phyloP scores from a whole-genome alignment of 2,797 vertebrate genomes.

The Botia almorhae region DNA sequence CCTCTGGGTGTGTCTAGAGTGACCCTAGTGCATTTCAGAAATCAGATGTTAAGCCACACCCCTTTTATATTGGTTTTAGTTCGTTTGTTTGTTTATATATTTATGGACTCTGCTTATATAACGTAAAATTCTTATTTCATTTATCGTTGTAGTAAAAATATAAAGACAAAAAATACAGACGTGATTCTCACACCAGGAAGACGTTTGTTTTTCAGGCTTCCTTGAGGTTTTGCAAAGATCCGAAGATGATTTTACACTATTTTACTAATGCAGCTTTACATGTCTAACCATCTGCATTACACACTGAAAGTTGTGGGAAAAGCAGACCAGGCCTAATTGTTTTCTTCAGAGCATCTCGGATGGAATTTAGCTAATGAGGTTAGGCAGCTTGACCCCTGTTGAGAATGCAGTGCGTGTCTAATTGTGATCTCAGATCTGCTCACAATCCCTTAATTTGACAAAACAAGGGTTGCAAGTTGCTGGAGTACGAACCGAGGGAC shows the following conservation, averaged over 20 bases:
- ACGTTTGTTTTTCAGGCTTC: slow-evolving; percentile 14
- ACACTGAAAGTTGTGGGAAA: neutral
- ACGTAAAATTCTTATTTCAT: neutral
- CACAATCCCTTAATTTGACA: slow-evolving; percentile 75
- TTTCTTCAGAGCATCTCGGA: slow-evolving; percentile 72
- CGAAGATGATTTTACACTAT: slow-evolving; percentile 1
- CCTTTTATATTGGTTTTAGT: neutral
- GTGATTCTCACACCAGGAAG: neutral
- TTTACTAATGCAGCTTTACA: slow-evolving; percentile 18
- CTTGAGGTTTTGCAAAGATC: slow-evolving; percentile 21
- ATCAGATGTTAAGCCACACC: neutral
- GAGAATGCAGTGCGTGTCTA: slow-evolving; percentile 70
- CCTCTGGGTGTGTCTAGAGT: too few relatives aligned
- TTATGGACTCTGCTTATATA: neutral
- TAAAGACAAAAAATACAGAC: neutral
- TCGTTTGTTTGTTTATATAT: neutral
- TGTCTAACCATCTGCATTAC: slow-evolving; percentile 11
- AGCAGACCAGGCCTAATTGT: slow-evolving; percentile 67
- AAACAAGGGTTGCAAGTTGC: slow-evolving; percentile 66
- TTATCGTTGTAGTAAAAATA: neutral
- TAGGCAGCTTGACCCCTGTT: slow-evolving; percentile 70
- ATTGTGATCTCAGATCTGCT: slow-evolving; percentile 78
- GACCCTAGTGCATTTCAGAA: neutral
- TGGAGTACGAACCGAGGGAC: slow-evolving; percentile 61
- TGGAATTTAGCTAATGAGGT: slow-evolving; percentile 76